These are phyloP conservation scores for Halcyon senegalensis DNA, from an alignment of 2,113 vertebrate species.

Conservation along the genomic window DNA sequence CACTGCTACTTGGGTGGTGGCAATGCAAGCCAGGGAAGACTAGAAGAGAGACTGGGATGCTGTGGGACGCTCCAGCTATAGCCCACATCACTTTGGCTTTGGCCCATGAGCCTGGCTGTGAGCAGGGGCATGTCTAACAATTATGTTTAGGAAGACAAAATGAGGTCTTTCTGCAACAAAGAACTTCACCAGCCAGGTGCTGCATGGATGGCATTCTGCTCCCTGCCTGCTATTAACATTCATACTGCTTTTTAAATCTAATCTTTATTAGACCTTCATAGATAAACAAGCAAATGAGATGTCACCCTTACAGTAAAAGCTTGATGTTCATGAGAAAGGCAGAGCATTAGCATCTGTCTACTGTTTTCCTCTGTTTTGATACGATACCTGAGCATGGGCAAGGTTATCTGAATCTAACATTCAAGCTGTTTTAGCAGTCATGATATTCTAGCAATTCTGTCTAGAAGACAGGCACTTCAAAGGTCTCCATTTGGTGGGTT, in stretches of 20 bases:
- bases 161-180: neutral
- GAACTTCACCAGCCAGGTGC: neutral
- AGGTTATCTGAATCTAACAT: conserved; percentile 1
- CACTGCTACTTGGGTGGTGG: neutral
- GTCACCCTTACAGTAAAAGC: neutral
- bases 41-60: neutral
- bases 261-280: neutral
- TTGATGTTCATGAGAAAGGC: neutral
- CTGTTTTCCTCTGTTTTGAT: neutral
- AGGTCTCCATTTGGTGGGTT: neutral
- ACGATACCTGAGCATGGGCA: neutral
- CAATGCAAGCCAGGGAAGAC: neutral
- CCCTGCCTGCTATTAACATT: neutral
- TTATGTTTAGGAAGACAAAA: neutral
- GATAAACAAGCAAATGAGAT: neutral
- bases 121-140: neutral
- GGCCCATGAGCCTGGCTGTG: neutral
- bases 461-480: neutral
- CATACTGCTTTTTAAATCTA: neutral
- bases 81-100: neutral
- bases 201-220: neutral
- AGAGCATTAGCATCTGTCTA: neutral
- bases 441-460: neutral
- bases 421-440: neutral
- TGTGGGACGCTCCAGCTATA: neutral